Conservation (phyloP, 1,140 invertebrate genomes). For the Battus philenor region DNA sequence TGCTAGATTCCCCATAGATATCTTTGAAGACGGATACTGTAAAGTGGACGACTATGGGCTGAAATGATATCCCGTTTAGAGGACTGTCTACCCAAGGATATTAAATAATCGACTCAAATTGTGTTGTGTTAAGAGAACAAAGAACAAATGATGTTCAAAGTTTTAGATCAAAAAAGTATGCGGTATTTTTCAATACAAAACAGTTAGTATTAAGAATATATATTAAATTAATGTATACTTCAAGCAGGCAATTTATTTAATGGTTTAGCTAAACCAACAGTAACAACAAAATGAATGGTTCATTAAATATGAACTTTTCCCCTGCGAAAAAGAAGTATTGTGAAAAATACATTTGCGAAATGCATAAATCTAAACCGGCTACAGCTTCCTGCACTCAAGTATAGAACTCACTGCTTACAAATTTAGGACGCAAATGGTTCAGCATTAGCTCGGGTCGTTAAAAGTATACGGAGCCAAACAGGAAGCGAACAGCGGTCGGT, state of each 20-base stretch:
- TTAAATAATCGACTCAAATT: too few species aligned
- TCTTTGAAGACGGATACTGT: too few species aligned
- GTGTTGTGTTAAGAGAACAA: too few species aligned
- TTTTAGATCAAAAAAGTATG: too few species aligned
- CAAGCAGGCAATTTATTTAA: slow-evolving; percentile 9
- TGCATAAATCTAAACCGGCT: slow-evolving; percentile 43
- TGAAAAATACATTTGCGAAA: slow-evolving; percentile 46
- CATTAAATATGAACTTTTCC: slow-evolving; percentile 44
- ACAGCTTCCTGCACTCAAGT: slow-evolving; percentile 2
- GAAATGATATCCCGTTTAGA: too few species aligned
- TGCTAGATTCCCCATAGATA: too few species aligned
- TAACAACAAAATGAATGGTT: slow-evolving; percentile 35
- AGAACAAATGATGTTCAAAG: too few species aligned
- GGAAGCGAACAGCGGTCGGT: slow-evolving; percentile 51
- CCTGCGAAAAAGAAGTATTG: slow-evolving; percentile 35
- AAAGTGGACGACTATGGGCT: too few species aligned
- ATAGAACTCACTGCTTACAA: slow-evolving; percentile 6
- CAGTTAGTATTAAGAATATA: too few species aligned
- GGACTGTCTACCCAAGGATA: too few species aligned
- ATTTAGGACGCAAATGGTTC: slow-evolving; percentile 22
- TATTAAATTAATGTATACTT: too few species aligned
- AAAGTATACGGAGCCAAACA: slow-evolving; percentile 39
- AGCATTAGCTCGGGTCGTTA: slow-evolving; percentile 29
- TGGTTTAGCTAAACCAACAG: slow-evolving; percentile 9
- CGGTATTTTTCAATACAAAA: too few species aligned